Evolutionary conservation across 2,797 vertebrate genomes (phyloP).

Genomic region (Aulostomus chinensis): DNA sequence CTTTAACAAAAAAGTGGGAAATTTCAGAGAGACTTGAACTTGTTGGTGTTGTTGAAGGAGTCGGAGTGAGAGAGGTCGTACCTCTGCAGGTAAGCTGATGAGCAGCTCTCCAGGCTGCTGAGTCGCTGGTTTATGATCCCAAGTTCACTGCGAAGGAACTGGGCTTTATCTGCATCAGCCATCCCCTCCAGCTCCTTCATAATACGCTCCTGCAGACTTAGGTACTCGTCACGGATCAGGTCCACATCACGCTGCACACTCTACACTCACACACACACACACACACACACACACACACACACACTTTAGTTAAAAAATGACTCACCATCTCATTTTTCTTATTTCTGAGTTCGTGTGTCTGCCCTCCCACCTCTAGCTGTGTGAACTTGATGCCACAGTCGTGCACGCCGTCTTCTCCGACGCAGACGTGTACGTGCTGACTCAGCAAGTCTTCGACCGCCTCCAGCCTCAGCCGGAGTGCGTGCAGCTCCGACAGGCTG

Average conservation of each 20-base stretch:
- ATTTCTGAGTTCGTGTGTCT: no score
- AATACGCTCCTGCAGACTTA: slow-evolving; percentile 83
- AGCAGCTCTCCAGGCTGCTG: slow-evolving; percentile 85
- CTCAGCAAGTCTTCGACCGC: slow-evolving; percentile 79
- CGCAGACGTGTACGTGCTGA: slow-evolving; percentile 83
- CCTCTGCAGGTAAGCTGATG: slow-evolving; percentile 88
- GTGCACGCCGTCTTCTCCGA: slow-evolving; percentile 82
- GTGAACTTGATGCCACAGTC: slow-evolving; percentile 85
- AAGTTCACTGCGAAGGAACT: slow-evolving; percentile 89
- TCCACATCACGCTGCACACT: slow-evolving; percentile 84
- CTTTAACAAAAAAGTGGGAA: no score
- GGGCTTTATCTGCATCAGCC: slow-evolving; percentile 87
- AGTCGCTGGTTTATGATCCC: slow-evolving; percentile 85
- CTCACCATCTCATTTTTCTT: neutral
- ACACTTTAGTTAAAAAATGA: no score
- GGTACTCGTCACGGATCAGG: slow-evolving; percentile 81
- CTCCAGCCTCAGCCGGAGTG: slow-evolving; percentile 87
- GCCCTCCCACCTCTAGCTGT: slow-evolving; percentile 84
- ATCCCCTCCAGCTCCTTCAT: slow-evolving; percentile 77
- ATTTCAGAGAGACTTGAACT: no score
- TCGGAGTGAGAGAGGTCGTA: slow-evolving; percentile 61
- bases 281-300: neutral
- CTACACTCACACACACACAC: no score
- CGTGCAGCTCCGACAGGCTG: slow-evolving; percentile 86
- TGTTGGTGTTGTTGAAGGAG: no score